Evolutionary conservation across 2,113 vertebrate genomes (phyloP), one percentile per base, ranked within the genome.

Genomic region (Desmodus rotundus): DNA sequence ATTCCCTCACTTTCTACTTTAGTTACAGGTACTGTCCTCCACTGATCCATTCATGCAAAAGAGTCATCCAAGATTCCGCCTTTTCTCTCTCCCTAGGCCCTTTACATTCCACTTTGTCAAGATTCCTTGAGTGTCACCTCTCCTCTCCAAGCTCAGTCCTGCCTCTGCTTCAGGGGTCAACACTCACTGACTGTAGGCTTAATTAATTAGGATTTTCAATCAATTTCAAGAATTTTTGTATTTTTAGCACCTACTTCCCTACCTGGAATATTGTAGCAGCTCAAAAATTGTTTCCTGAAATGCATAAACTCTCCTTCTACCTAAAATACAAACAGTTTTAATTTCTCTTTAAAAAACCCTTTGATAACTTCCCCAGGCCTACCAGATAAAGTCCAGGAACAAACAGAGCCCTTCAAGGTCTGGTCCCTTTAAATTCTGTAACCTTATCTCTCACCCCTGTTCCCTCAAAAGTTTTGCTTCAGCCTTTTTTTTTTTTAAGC

Each of bases 261-360:
- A 84, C 33, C 14, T 85, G 65, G 58, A 10, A 33, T 28, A 43
- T n/a, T 36, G 33, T 17, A 82, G 70, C 89, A 54, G 31, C 7
- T 76, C 28, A 87, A 70, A 83, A 82, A 73, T 78, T 70, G 31
- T 80, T 90, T 80, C 73, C 67, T 54, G 50, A 87, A 85, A 84
- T n/a, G 52, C 63, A 73, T 47, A 73, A 77, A 93, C 26, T 72
- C 41, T 41, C 47, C 81, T 93, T 95, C 68, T 82, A 68, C 33
- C 74, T 93, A 89, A 97, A 77, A 91, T 89, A 43, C 74, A 95
- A 86, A 85, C 38, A 38, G n/a, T 47, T 61, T 22, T 70, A 56
- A 72, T 80, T 93, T 88, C 31, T 73, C 38, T 43, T 28, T 38
- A 38, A 76, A 81, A 96, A 96, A 87, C 50, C 9, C 52, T 68